Conservation (phyloP, 2,888 invertebrate species). For the Cephus pygmeus region DNA sequence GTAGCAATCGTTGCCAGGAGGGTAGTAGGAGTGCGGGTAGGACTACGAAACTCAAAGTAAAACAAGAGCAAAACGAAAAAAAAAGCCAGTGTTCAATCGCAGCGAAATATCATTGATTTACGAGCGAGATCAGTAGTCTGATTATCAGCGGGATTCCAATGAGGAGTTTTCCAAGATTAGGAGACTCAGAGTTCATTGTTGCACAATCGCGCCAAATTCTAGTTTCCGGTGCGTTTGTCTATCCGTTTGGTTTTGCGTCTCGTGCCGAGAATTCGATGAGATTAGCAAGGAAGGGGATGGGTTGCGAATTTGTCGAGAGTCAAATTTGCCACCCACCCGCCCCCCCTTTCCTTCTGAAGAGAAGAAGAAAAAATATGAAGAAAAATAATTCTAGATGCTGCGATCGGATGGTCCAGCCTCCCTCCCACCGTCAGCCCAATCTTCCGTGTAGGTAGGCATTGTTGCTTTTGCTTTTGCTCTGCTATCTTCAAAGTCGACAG, state of each 20-base stretch:
- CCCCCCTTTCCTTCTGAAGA: conserved; percentile 3
- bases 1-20: too few relatives aligned
- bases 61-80: conserved; percentile 42
- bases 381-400: not conserved
- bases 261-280: not conserved
- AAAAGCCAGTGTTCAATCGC: conserved; percentile 50
- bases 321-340: too few relatives aligned
- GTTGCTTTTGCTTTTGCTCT: too few relatives aligned
- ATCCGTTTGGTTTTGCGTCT: conserved; percentile 61
- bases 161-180: too few relatives aligned
- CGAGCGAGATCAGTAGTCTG: too few relatives aligned
- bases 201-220: too few relatives aligned
- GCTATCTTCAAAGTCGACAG: too few relatives aligned
- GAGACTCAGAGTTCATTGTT: too few relatives aligned
- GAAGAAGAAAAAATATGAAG: conserved; percentile 14
- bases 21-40: too few relatives aligned
- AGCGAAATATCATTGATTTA: conserved; percentile 43
- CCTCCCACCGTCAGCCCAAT: conserved; percentile 31
- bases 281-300: too few relatives aligned
- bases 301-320: too few relatives aligned
- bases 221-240: conserved; percentile 58
- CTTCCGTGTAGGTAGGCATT: conserved; percentile 41
- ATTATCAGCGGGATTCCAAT: too few relatives aligned
- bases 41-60: conserved; percentile 13
- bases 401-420: conserved; percentile 1